Percentiles rank a stretch among this genome's conserved stretches.
Conservation (phyloP, 1,140 invertebrate genomes). For the Gryon sp. region DNA sequence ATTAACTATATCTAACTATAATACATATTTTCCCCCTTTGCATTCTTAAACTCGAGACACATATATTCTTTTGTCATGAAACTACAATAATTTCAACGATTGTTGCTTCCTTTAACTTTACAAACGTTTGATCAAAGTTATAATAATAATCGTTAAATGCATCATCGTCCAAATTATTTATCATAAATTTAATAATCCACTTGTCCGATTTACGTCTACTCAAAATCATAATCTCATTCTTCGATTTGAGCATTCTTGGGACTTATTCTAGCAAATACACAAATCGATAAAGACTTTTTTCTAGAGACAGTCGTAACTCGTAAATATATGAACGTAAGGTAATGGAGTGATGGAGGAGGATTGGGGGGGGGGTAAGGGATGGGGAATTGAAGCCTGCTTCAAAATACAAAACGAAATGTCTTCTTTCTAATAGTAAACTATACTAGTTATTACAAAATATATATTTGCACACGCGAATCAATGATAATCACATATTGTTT, state of each 20-base stretch:
- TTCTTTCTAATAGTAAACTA: conserved; percentile 34
- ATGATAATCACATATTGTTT: conserved; percentile 39
- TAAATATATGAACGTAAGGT: no score
- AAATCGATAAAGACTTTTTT: conserved; percentile 5
- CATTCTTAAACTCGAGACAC: no score
- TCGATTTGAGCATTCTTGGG: conserved; percentile 39
- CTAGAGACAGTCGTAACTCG: conserved; percentile 21
- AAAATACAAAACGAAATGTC: conserved; percentile 6
- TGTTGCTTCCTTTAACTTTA: no score
- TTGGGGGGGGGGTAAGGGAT: no score
- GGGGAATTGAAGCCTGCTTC: conserved; percentile 18
- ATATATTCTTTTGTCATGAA: no score
- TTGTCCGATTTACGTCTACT: background rate
- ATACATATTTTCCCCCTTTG: no score
- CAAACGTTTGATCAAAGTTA: no score
- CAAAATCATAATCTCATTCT: conserved; percentile 24
- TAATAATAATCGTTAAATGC: no score
- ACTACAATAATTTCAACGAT: no score
- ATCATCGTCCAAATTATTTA: background rate
- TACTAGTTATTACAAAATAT: conserved; percentile 56
- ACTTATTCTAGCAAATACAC: conserved; percentile 10
- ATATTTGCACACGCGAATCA: conserved; percentile 42
- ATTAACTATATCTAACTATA: no score
- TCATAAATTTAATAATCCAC: background rate
- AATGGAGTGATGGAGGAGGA: no score